Percentiles rank a stretch among this genome's conserved stretches.
Conservation (phyloP, 2,888 invertebrate genomes). For the Idaea dimidiata region DNA sequence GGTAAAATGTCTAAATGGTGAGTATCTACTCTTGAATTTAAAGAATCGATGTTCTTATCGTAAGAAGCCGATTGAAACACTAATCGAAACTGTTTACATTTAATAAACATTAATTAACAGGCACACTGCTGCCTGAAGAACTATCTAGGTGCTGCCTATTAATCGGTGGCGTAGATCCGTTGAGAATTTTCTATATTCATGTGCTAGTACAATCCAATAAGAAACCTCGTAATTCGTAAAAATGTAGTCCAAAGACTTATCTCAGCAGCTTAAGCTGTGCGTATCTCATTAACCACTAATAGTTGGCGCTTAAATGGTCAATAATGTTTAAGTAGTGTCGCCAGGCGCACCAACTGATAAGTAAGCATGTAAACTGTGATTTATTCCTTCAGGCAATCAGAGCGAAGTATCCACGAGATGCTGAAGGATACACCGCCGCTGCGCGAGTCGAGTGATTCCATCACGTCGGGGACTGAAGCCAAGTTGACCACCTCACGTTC, state of each 20-base stretch:
- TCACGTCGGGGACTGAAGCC: slow-evolving; percentile 87
- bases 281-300: too few species aligned
- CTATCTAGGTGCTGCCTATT: not conserved
- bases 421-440: slow-evolving; percentile 90
- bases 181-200: too few species aligned
- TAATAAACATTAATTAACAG: not conserved
- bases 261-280: too few species aligned
- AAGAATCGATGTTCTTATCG: slow-evolving; percentile 1
- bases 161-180: not conserved
- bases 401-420: slow-evolving; percentile 92
- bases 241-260: too few species aligned
- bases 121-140: not conserved
- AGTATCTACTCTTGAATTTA: slow-evolving; percentile 33
- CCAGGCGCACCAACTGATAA: too few species aligned
- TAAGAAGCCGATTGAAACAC: slow-evolving; percentile 17
- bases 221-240: too few species aligned
- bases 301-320: too few species aligned
- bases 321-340: too few species aligned
- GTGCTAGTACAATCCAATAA: too few species aligned
- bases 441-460: slow-evolving; percentile 87
- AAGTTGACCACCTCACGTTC: slow-evolving; percentile 84
- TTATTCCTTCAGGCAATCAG: slow-evolving; percentile 74
- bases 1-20: slow-evolving; percentile 68
- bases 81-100: slow-evolving; percentile 3
- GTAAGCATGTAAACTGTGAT: too few species aligned